Conservation (phyloP, 1,140 invertebrate genomes). For the Olivierus martensii region DNA sequence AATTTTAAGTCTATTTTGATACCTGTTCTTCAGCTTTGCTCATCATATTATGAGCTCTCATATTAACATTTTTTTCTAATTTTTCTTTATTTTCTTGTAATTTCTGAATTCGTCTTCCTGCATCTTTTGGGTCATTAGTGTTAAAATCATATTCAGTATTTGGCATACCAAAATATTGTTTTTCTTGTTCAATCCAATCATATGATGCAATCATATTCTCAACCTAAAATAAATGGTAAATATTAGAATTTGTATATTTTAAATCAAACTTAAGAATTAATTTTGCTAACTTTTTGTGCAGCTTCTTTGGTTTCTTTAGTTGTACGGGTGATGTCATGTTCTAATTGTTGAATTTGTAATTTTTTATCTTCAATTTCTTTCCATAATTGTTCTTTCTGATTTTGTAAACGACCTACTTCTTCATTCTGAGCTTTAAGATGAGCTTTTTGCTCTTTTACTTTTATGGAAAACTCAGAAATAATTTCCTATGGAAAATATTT, state of each 20-base stretch:
- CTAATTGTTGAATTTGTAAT: constrained; percentile 61
- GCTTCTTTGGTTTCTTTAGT: constrained; percentile 35
- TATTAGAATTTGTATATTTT: not conserved
- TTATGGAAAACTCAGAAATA: constrained; percentile 40
- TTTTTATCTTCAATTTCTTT: constrained; percentile 40
- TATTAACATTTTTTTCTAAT: constrained; percentile 64
- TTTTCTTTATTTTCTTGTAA: constrained; percentile 52
- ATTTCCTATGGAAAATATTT: constrained; percentile 22
- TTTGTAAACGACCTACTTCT: constrained; percentile 54
- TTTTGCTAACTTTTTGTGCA: constrained; percentile 29
- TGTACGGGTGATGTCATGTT: constrained; percentile 42
- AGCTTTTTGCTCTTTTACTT: constrained; percentile 59
- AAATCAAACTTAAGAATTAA: not conserved
- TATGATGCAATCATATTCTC: constrained; percentile 40
- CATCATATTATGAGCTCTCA: constrained; percentile 42
- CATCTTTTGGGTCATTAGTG: constrained; percentile 40
- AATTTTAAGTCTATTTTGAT: not conserved
- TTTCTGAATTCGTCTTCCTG: constrained; percentile 42
- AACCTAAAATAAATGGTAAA: constrained; percentile 32
- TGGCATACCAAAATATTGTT: constrained; percentile 58
- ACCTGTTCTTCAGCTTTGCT: constrained; percentile 20
- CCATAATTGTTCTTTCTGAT: constrained; percentile 34
- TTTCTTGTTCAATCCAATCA: constrained; percentile 65
- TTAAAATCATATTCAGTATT: constrained; percentile 42
- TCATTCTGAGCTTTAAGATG: constrained; percentile 55